phyloP scores from a whole-genome alignment of 92 coral and sea anemone species.

The Epizoanthus rinbou region DNA sequence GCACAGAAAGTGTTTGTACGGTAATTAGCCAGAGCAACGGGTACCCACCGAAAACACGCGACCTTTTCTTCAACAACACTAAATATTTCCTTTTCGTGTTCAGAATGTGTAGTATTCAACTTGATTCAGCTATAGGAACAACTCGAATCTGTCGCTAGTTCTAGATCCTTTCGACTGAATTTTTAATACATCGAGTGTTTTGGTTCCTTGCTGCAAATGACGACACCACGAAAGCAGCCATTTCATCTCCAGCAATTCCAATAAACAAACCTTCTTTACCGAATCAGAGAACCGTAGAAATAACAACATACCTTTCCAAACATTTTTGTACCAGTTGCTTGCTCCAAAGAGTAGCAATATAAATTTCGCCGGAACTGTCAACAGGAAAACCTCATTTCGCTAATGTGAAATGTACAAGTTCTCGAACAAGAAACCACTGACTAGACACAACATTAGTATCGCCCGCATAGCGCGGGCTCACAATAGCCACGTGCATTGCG shows the following conservation, averaged over 20 bases:
- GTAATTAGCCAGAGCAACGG: conserved; percentile 29
- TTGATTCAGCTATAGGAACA: background rate
- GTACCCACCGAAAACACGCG: conserved; percentile 30
- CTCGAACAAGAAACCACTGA: background rate
- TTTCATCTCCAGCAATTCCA: background rate
- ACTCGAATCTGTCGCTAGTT: background rate
- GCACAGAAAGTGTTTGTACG: background rate
- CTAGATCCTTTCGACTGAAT: background rate
- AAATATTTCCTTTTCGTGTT: conserved; percentile 15
- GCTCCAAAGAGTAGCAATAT: background rate
- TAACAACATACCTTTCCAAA: conserved; percentile 75
- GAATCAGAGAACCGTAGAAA: conserved; percentile 26
- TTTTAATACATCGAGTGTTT: background rate
- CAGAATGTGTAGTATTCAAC: background rate
- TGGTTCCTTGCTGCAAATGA: background rate
- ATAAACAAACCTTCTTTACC: background rate
- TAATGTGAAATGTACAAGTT: conserved; percentile 3
- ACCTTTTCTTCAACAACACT: background rate
- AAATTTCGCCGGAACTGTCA: background rate
- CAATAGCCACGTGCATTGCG: background rate
- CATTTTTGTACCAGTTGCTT: conserved; percentile 54
- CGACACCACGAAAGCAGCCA: conserved; percentile 11
- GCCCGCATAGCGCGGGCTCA: conserved; percentile 13
- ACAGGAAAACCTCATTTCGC: background rate
- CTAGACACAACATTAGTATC: conserved; percentile 12